phyloP scores from a whole-genome alignment of 2,797 vertebrate species.

The Platalea minor region DNA sequence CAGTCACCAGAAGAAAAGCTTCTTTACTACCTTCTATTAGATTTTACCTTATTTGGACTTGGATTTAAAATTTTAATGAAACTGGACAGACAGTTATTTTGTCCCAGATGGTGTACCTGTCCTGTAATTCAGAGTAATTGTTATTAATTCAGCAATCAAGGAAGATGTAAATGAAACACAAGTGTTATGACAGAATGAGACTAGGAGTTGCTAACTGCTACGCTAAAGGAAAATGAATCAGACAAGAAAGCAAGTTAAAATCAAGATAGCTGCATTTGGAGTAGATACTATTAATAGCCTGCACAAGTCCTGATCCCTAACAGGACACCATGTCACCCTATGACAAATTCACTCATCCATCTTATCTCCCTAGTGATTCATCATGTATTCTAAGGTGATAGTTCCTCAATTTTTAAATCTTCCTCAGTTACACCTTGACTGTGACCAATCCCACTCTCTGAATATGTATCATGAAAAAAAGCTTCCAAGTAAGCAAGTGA shows the following conservation, averaged over 20 bases:
- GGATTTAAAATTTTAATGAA: not conserved
- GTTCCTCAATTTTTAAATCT: not conserved
- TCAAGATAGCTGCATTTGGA: not conserved
- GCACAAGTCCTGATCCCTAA: not conserved
- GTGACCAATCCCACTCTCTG: not conserved
- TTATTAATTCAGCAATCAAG: not conserved
- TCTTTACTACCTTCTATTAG: not conserved
- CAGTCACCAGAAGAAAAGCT: not conserved
- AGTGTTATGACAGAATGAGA: not conserved
- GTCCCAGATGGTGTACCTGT: not conserved
- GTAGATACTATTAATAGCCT: not conserved
- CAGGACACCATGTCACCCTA: not conserved
- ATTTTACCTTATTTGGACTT: not conserved
- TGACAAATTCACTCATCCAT: not conserved
- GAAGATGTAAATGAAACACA: not conserved
- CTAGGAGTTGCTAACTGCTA: not conserved
- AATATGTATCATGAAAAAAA: fast-evolving
- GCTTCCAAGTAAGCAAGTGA: not conserved
- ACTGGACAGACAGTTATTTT: not conserved
- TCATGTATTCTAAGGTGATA: not conserved
- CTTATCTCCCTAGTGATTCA: not conserved
- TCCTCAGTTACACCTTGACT: not conserved
- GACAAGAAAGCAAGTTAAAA: not conserved
- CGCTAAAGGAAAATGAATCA: not conserved
- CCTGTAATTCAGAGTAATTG: not conserved